These are phyloP conservation scores for Sylvilagus floridanus DNA, from an alignment of 2,797 vertebrate genomes.

Conservation along the genomic window DNA sequence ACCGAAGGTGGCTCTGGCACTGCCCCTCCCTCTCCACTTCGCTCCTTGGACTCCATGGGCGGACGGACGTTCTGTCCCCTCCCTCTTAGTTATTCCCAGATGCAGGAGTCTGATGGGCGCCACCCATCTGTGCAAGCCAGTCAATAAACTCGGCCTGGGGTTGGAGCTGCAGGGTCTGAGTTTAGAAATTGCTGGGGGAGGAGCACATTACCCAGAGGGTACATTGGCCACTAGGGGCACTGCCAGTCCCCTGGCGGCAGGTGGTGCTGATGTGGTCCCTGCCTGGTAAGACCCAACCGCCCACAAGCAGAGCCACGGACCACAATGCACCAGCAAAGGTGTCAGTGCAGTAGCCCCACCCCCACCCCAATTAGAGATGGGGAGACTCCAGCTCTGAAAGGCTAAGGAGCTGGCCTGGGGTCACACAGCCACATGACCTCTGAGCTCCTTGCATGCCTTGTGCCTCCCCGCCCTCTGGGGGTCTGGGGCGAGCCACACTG, in stretches of 20 bases:
- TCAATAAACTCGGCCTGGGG: neutral
- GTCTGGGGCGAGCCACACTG: neutral
- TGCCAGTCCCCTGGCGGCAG: too few species aligned
- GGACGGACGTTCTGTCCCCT: neutral
- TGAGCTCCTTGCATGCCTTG: neutral
- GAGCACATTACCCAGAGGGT: neutral
- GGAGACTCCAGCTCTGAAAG: neutral
- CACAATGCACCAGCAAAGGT: neutral
- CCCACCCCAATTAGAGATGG: too few species aligned
- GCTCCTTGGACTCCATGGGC: neutral
- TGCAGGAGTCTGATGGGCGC: too few species aligned
- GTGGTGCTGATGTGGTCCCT: neutral
- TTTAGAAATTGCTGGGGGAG: neutral
- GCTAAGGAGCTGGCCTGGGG: too few species aligned
- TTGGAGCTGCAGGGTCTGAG: neutral
- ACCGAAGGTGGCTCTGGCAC: too few species aligned
- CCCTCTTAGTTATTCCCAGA: neutral
- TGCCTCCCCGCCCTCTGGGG: neutral
- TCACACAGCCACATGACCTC: neutral
- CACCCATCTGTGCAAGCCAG: neutral
- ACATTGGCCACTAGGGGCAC: neutral
- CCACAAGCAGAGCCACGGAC: fast-evolving
- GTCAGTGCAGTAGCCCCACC: too few species aligned
- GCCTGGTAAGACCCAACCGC: neutral
- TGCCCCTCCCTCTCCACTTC: neutral